These are phyloP conservation scores for Laupala kohalensis DNA, from an alignment of 1,140 invertebrate species.

Conservation along the genomic window DNA sequence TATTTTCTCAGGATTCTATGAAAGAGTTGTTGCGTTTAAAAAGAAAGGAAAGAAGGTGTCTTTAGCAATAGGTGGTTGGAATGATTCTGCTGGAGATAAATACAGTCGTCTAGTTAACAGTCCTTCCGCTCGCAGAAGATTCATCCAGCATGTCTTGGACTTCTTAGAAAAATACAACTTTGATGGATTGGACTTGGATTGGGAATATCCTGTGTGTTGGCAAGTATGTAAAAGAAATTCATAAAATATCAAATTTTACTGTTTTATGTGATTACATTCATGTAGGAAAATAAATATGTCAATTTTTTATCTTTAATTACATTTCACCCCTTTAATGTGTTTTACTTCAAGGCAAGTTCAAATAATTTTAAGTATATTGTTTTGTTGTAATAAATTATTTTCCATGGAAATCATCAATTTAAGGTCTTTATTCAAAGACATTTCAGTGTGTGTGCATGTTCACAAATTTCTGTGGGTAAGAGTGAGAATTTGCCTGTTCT, in stretches of 20 bases:
- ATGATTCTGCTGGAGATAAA: conserved; percentile 73
- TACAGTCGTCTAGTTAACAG: conserved; percentile 70
- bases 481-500: too few species aligned
- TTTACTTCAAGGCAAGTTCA: too few species aligned
- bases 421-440: too few species aligned
- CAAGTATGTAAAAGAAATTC: conserved; percentile 39
- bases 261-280: conserved; percentile 64
- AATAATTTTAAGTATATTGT: too few species aligned
- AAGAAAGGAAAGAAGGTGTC: conserved; percentile 68
- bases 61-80: conserved; percentile 79
- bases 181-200: conserved; percentile 77
- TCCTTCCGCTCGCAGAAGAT: conserved; percentile 50
- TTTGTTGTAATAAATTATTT: too few species aligned
- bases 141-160: conserved; percentile 56
- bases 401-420: too few species aligned
- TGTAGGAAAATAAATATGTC: too few species aligned
- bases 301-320: too few species aligned
- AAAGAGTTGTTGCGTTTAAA: conserved; percentile 63
- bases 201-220: conserved; percentile 88
- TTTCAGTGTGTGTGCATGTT: too few species aligned
- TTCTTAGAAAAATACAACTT: conserved; percentile 75
- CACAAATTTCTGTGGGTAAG: too few species aligned
- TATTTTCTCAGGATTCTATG: conserved; percentile 54
- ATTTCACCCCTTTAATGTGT: too few species aligned
- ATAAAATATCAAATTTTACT: conserved; percentile 38